These are phyloP conservation scores for Stenopsyche tienmushanensis DNA, from an alignment of 1,140 invertebrate species.

Conservation along the genomic window DNA sequence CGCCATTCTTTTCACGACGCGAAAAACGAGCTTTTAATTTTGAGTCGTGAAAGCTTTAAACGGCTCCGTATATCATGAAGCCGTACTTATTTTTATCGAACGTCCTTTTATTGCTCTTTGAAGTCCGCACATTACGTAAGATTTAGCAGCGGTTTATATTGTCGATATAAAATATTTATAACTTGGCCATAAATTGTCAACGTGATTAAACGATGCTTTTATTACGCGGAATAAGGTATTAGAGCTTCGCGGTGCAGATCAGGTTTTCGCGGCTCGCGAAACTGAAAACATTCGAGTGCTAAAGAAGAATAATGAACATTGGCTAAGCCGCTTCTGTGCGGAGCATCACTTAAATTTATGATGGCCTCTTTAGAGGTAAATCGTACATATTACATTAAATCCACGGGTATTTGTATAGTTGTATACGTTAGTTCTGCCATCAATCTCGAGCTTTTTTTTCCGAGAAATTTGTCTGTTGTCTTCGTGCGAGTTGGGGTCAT, in stretches of 20 bases:
- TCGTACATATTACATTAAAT: too few relatives aligned
- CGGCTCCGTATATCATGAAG: too few relatives aligned
- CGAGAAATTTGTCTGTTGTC: constrained; percentile 26
- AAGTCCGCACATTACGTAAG: too few relatives aligned
- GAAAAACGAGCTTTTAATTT: too few relatives aligned
- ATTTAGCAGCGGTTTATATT: background rate
- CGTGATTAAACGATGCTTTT: background rate
- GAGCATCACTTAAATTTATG: background rate
- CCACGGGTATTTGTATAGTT: too few relatives aligned
- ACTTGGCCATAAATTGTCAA: background rate
- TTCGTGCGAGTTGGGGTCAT: constrained; percentile 5
- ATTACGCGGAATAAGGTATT: background rate
- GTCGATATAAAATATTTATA: constrained; percentile 2
- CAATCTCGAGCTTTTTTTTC: constrained; percentile 3
- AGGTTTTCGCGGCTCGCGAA: background rate
- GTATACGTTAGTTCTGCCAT: background rate
- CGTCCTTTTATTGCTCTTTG: too few relatives aligned
- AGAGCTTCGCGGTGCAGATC: background rate
- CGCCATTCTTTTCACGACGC: too few relatives aligned
- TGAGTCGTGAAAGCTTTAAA: too few relatives aligned
- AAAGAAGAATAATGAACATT: constrained; percentile 10
- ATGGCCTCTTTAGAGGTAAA: background rate
- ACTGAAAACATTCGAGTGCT: constrained; percentile 7
- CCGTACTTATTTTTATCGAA: too few relatives aligned
- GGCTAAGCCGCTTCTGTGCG: constrained; percentile 4